A percentile compares a stretch with the other conserved stretches of the same genome.
These are phyloP conservation scores for Psettodes erumei DNA, from an alignment of 2,113 vertebrate species.

Conservation along the genomic window DNA sequence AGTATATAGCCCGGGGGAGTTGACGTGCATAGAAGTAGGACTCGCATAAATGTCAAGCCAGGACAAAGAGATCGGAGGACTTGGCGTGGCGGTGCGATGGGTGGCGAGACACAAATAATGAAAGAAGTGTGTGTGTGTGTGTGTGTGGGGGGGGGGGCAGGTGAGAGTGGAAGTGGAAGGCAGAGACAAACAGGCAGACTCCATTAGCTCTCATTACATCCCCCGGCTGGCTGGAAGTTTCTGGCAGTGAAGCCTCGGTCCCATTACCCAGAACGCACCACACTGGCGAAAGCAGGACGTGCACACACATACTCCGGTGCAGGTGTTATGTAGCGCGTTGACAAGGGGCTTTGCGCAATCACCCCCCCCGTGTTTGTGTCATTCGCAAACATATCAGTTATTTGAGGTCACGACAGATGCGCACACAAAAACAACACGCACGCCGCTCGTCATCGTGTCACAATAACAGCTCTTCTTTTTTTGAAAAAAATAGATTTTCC, in stretches of 20 bases:
- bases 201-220: constrained; percentile 44
- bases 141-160: background rate
- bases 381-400: constrained; percentile 8
- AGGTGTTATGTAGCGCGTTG: background rate
- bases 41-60: constrained; percentile 34
- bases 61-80: constrained; percentile 33
- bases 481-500: too few relatives aligned
- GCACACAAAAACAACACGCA: constrained; percentile 29
- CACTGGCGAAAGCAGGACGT: background rate
- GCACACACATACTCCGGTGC: background rate
- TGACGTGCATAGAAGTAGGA: constrained; percentile 33
- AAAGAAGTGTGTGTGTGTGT: background rate
- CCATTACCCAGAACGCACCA: constrained; percentile 14
- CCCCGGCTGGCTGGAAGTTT: constrained; percentile 19
- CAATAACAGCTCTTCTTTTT: constrained; percentile 55
- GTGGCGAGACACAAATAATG: background rate
- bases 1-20: constrained; percentile 44
- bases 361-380: background rate
- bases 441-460: constrained; percentile 50
- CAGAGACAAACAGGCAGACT: constrained; percentile 37
- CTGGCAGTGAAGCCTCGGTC: constrained; percentile 9
- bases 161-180: constrained; percentile 15
- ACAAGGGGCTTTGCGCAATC: background rate
- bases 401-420: constrained; percentile 5
- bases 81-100: background rate